phyloP scores from a whole-genome alignment of 2,113 vertebrate species.

The Sinocyclocheilus rhinocerous region DNA sequence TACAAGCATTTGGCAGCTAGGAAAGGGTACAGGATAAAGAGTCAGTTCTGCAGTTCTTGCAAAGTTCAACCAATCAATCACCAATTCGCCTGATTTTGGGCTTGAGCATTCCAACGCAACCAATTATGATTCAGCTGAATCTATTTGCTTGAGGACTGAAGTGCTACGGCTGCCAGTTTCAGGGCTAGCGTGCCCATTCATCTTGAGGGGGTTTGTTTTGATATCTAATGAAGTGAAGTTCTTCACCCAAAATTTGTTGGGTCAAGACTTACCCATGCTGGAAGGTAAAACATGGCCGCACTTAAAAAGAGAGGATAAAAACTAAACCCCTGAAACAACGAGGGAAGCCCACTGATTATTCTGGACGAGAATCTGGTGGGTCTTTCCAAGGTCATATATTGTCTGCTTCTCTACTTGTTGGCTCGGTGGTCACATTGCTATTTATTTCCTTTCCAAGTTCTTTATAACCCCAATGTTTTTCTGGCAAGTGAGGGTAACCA shows the following conservation, averaged over 20 bases:
- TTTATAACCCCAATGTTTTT: conserved; percentile 15
- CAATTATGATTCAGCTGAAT: conserved; percentile 40
- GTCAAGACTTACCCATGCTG: conserved; percentile 29
- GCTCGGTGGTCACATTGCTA: conserved; percentile 47
- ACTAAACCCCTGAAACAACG: conserved; percentile 39
- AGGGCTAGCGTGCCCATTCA: neutral
- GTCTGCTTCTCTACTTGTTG: conserved; percentile 52
- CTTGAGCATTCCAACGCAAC: conserved; percentile 5
- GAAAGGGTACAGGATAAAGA: conserved; percentile 20
- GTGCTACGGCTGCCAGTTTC: neutral
- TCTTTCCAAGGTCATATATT: conserved; percentile 38
- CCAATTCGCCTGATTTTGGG: conserved; percentile 1
- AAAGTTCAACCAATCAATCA: conserved; percentile 48
- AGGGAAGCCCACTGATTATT: conserved; percentile 51
- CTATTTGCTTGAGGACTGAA: conserved; percentile 33
- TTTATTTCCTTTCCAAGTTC: conserved; percentile 43
- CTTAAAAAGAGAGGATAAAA: conserved; percentile 27
- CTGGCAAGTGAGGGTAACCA: conserved; percentile 24
- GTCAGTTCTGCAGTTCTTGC: conserved; percentile 35
- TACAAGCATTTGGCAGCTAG: conserved; percentile 45
- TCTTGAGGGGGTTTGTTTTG: conserved; percentile 40
- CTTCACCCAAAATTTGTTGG: conserved; percentile 33
- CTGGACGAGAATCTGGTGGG: conserved; percentile 39
- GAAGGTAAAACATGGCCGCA: conserved; percentile 36
- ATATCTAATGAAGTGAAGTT: conserved; percentile 40